These are phyloP conservation scores for Drosophila truncata DNA, from an alignment of 1,140 invertebrate species.

Conservation along the genomic window DNA sequence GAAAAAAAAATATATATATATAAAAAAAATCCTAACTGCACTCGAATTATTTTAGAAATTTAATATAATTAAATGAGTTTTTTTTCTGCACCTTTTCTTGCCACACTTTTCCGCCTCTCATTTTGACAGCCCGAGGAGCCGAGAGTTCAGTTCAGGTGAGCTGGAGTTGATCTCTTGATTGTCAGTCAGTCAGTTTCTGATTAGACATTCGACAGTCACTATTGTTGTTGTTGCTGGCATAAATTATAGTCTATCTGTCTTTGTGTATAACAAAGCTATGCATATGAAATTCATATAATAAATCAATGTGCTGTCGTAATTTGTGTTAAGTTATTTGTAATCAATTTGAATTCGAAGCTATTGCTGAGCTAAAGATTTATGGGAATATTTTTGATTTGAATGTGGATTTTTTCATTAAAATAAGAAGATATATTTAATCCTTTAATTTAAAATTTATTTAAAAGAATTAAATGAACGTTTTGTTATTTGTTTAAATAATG, in stretches of 20 bases:
- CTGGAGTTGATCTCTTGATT: constrained; percentile 56
- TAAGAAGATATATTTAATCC: too few species aligned
- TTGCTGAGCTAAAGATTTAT: constrained; percentile 33
- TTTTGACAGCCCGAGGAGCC: constrained; percentile 49
- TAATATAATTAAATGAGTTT: constrained; percentile 49
- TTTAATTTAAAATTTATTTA: not conserved
- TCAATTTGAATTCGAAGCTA: constrained; percentile 47
- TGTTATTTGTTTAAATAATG: not conserved
- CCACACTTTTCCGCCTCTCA: constrained; percentile 45
- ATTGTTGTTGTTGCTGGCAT: constrained; percentile 42
- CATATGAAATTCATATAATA: constrained; percentile 54
- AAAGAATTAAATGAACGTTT: not conserved
- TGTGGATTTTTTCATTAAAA: not conserved
- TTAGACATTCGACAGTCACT: constrained; percentile 59
- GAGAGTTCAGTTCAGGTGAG: constrained; percentile 15
- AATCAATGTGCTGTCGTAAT: constrained; percentile 65
- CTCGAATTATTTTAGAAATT: constrained; percentile 57
- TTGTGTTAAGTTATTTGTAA: constrained; percentile 68
- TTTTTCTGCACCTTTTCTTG: constrained; percentile 22
- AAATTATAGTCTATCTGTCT: constrained; percentile 46
- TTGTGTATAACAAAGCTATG: constrained; percentile 34
- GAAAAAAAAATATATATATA: constrained; percentile 7
- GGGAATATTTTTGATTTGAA: constrained; percentile 7
- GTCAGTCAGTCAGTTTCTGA: constrained; percentile 54
- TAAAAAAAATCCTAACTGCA: not conserved